A percentile compares a stretch with the other conserved stretches of the same genome.
Conservation (phyloP, 2,113 vertebrate genomes). For the Hippoglossus stenolepis region DNA sequence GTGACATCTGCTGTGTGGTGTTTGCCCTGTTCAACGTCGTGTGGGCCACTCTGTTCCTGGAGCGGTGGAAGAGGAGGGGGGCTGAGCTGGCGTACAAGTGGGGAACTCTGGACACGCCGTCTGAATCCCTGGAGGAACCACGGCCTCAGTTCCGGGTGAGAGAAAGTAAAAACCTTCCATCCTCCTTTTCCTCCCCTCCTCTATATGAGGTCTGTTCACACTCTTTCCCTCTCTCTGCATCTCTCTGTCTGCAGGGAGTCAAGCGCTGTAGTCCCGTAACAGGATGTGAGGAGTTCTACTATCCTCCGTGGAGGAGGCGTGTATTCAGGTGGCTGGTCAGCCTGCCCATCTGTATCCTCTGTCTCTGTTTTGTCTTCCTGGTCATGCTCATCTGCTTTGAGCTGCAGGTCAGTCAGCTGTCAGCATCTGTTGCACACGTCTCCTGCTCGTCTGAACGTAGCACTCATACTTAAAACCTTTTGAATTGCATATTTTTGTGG, state of each 20-base stretch:
- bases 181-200: not conserved
- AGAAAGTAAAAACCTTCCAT: not conserved
- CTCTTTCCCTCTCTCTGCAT: not conserved
- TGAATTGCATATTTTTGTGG: not conserved
- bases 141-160: conserved; percentile 95
- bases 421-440: conserved; percentile 6
- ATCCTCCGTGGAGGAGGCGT: conserved; percentile 93
- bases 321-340: conserved; percentile 95
- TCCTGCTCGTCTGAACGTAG: not conserved
- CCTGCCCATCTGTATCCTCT: conserved; percentile 91
- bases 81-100: conserved; percentile 97
- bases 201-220: not conserved
- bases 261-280: conserved; percentile 95
- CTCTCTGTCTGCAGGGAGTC: conserved; percentile 82
- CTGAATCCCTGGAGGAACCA: conserved; percentile 93
- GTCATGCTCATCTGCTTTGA: conserved; percentile 97
- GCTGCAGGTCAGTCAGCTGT: conserved; percentile 88
- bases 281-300: conserved; percentile 93
- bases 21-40: conserved; percentile 97
- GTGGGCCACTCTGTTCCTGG: conserved; percentile 96
- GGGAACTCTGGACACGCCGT: conserved; percentile 92
- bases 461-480: conserved; percentile 6
- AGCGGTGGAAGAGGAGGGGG: conserved; percentile 96
- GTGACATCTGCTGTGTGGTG: conserved; percentile 96
- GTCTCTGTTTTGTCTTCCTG: conserved; percentile 93